Conservation (phyloP, 92 coral and sea anemone genomes). For the Phenganax subtilis region DNA sequence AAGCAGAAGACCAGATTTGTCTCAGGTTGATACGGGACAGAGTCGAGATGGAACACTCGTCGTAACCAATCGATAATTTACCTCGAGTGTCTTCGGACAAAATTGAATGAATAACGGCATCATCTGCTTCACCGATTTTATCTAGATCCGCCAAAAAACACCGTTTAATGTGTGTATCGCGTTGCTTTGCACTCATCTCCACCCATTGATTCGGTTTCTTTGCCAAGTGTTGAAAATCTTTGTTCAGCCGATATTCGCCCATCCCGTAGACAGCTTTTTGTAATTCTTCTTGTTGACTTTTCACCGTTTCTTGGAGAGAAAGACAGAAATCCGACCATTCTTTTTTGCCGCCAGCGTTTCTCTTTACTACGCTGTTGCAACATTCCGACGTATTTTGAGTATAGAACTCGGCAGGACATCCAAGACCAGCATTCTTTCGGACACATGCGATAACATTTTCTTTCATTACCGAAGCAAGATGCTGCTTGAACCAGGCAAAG, state of each 20-base stretch:
- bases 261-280: conserved; percentile 42
- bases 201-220: conserved; percentile 38
- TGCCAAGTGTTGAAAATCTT: conserved; percentile 49
- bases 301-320: conserved; percentile 33
- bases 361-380: conserved; percentile 36
- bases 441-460: conserved; percentile 56
- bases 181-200: conserved; percentile 38
- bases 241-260: conserved; percentile 41
- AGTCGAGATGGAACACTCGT: conserved; percentile 42
- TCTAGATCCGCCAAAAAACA: conserved; percentile 30
- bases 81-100: not conserved
- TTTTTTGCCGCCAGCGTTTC: conserved; percentile 42
- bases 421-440: conserved; percentile 53
- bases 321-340: conserved; percentile 54
- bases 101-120: not conserved
- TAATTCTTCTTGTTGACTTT: conserved; percentile 44
- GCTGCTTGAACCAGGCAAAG: conserved; percentile 48
- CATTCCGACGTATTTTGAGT: conserved; percentile 48
- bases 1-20: conserved; percentile 44
- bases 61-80: conserved; percentile 23
- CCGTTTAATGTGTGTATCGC: conserved; percentile 40
- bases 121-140: conserved; percentile 7
- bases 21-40: conserved; percentile 42
- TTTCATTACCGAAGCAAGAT: conserved; percentile 47
- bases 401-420: conserved; percentile 47